Percentiles rank a stretch among this genome's conserved stretches.
Evolutionary conservation across 2,888 invertebrate genomes (phyloP).

Genomic region (Sympetrum striolatum): DNA sequence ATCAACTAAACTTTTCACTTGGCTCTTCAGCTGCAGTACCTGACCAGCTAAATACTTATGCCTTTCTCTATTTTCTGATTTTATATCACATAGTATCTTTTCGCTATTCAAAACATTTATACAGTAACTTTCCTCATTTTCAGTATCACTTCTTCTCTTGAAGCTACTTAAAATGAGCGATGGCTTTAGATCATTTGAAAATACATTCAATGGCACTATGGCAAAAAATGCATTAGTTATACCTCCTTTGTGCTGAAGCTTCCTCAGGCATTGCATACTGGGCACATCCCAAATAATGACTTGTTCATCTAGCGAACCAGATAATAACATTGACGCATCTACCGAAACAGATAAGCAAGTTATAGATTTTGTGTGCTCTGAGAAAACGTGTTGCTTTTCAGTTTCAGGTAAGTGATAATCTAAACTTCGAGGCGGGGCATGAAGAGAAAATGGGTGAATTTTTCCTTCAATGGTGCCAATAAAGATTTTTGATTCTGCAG

Average conservation of each 20-base stretch:
- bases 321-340: slow-evolving; percentile 74
- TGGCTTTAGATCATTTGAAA: slow-evolving; percentile 57
- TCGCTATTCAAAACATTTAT: not conserved
- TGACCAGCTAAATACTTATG: not conserved
- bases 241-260: slow-evolving; percentile 74
- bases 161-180: slow-evolving; percentile 53
- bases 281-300: slow-evolving; percentile 83
- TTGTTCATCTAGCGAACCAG: slow-evolving; percentile 77
- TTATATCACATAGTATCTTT: not conserved
- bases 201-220: slow-evolving; percentile 67
- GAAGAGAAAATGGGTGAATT: slow-evolving; percentile 73
- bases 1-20: not conserved
- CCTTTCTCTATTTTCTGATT: not conserved
- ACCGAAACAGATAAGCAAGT: slow-evolving; percentile 75
- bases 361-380: slow-evolving; percentile 73
- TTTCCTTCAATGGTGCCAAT: slow-evolving; percentile 76
- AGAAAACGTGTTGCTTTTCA: slow-evolving; percentile 63
- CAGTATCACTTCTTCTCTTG: slow-evolving; percentile 65
- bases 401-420: slow-evolving; percentile 70
- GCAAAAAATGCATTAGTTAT: slow-evolving; percentile 76
- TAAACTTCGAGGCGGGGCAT: slow-evolving; percentile 70
- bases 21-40: not conserved
- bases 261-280: slow-evolving; percentile 76
- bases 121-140: slow-evolving; percentile 63
- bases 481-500: slow-evolving; percentile 73